phyloP scores from a whole-genome alignment of 2,797 vertebrate genomes.

The Gallinago stenura region DNA sequence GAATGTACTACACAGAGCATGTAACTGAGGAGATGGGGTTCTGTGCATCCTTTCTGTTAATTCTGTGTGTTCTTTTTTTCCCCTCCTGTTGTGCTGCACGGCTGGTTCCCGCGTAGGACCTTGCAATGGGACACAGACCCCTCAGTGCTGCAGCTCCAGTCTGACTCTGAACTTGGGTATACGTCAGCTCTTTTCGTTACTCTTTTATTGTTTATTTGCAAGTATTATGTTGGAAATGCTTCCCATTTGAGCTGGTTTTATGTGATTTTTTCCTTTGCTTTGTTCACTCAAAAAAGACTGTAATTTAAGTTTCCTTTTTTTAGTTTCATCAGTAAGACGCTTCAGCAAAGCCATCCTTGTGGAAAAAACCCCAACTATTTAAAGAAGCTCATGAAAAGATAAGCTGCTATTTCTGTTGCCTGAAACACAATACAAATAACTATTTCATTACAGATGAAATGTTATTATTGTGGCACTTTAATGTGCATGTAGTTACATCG shows the following conservation, averaged over 20 bases:
- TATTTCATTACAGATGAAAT: conserved; percentile 70
- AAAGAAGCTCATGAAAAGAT: conserved; percentile 44
- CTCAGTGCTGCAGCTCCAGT: conserved; percentile 98
- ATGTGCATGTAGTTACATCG: conserved; percentile 3
- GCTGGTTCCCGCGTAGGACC: conserved; percentile 88
- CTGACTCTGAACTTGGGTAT: conserved; percentile 98
- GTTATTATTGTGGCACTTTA: conserved; percentile 49
- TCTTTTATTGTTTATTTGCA: conserved; percentile 68
- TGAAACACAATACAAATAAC: conserved; percentile 38
- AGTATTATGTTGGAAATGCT: conserved; percentile 70
- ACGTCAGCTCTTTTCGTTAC: conserved; percentile 80
- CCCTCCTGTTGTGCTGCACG: conserved; percentile 78
- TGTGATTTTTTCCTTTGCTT: conserved; percentile 53
- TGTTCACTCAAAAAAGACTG: conserved; percentile 16
- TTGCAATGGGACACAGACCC: conserved; percentile 99
- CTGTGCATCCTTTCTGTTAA: conserved; percentile 79
- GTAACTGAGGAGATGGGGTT: conserved; percentile 55
- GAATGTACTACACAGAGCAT: conserved; percentile 56
- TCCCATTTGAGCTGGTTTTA: conserved; percentile 13
- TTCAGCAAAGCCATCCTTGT: conserved; percentile 50
- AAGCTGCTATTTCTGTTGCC: conserved; percentile 41
- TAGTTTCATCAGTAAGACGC: conserved; percentile 32
- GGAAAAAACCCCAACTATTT: background rate
- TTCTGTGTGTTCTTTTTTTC: conserved; percentile 84
- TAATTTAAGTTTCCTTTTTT: conserved; percentile 57